Conservation (phyloP, 2,113 vertebrate genomes). For the Channa maculata region DNA sequence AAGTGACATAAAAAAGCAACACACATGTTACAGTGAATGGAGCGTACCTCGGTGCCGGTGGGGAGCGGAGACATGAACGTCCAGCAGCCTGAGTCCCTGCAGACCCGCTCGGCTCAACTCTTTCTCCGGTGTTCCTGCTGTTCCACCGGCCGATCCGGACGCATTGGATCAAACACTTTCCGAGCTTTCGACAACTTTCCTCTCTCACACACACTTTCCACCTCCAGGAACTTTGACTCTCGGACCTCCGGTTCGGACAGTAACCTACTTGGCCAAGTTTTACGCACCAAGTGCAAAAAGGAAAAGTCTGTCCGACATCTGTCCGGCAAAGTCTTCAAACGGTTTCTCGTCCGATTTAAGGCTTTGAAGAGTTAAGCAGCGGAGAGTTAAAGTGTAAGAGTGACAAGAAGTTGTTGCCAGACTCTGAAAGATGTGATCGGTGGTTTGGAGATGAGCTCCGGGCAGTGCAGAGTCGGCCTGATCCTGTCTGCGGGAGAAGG, state of each 20-base stretch:
- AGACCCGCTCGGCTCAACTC: conserved; percentile 17
- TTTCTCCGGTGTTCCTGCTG: conserved; percentile 24
- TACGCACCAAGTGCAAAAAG: background rate
- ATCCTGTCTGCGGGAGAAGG: conserved; percentile 17
- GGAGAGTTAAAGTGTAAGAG: too few relatives aligned
- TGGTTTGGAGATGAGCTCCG: conserved; percentile 51
- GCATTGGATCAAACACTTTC: conserved; percentile 24
- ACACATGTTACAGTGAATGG: too few relatives aligned
- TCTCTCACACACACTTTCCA: background rate
- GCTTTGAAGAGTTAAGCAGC: too few relatives aligned
- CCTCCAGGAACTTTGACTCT: background rate
- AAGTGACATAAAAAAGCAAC: background rate
- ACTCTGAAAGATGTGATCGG: background rate
- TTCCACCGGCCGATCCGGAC: conserved; percentile 13
- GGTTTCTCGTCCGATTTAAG: background rate
- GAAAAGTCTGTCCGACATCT: background rate
- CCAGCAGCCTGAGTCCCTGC: conserved; percentile 34
- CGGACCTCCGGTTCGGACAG: conserved; percentile 2
- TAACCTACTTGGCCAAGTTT: conserved; percentile 28
- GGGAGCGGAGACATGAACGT: conserved; percentile 54
- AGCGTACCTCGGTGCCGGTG: conserved; percentile 50
- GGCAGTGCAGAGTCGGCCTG: conserved; percentile 18
- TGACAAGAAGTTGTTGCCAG: too few relatives aligned
- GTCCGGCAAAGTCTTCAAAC: background rate
- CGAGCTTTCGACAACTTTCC: background rate